These are phyloP conservation scores for Drosophila quasianomalipes DNA, from an alignment of 2,888 invertebrate species.

Conservation along the genomic window DNA sequence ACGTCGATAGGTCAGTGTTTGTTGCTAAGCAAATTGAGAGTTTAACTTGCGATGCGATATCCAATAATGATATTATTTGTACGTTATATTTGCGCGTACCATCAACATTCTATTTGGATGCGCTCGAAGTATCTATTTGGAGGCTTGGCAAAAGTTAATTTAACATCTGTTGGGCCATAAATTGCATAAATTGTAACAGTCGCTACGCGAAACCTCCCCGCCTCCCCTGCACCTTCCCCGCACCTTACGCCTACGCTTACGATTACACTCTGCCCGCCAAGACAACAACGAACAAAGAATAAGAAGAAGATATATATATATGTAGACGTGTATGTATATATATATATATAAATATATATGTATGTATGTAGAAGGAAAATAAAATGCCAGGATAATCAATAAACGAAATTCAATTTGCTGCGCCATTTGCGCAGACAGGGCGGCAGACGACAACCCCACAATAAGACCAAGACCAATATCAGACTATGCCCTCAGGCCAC, in stretches of 20 bases:
- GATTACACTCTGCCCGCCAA: slow-evolving; percentile 15
- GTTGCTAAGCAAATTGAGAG: not conserved
- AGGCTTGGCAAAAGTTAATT: slow-evolving; percentile 68
- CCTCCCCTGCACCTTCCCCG: not conserved
- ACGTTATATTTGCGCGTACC: not conserved
- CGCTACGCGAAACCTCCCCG: not conserved
- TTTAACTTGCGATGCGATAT: slow-evolving; percentile 8
- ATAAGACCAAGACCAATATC: slow-evolving; percentile 4
- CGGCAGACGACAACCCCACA: slow-evolving; percentile 32
- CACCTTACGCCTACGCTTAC: not conserved
- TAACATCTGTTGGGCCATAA: slow-evolving; percentile 72
- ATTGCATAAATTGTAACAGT: slow-evolving; percentile 69
- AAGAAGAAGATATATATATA: slow-evolving; percentile 13
- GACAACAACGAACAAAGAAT: slow-evolving; percentile 19
- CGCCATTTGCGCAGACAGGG: slow-evolving; percentile 79
- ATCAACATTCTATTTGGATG: slow-evolving; percentile 16
- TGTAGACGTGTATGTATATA: not conserved
- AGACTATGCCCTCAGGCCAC: not conserved
- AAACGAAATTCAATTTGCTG: slow-evolving; percentile 82
- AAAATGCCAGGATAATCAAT: slow-evolving; percentile 81
- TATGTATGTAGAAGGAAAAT: slow-evolving; percentile 42
- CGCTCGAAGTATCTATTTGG: slow-evolving; percentile 41
- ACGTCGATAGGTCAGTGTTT: slow-evolving; percentile 7
- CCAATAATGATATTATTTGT: slow-evolving; percentile 10
- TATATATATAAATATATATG: not conserved